Evolutionary conservation across 2,888 invertebrate genomes (phyloP).

Genomic region (Apamea monoglypha): DNA sequence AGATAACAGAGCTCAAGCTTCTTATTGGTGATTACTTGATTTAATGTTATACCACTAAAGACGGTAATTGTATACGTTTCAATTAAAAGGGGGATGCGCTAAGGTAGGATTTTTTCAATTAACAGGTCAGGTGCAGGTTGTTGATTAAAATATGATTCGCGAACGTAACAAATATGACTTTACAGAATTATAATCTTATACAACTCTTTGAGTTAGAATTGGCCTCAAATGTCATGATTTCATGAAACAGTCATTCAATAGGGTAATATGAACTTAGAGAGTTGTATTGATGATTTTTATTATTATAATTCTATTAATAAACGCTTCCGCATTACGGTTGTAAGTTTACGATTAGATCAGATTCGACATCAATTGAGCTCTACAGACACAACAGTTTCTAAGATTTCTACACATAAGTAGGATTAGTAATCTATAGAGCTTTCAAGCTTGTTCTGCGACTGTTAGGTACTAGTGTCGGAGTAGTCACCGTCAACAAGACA

Average conservation of each 20-base stretch:
- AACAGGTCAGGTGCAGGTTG: too few species aligned
- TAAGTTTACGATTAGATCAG: background rate
- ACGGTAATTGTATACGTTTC: background rate
- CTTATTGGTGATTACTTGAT: background rate
- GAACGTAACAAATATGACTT: too few species aligned
- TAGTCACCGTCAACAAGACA: slow-evolving; percentile 4
- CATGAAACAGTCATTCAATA: too few species aligned
- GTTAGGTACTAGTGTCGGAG: background rate
- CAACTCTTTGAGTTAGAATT: too few species aligned
- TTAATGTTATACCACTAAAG: too few species aligned
- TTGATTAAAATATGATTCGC: too few species aligned
- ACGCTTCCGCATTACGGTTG: background rate
- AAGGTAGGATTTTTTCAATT: too few species aligned
- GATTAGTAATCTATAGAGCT: background rate
- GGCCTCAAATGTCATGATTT: too few species aligned
- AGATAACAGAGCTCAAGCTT: background rate
- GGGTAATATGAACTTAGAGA: too few species aligned
- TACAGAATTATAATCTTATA: too few species aligned
- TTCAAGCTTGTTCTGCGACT: background rate
- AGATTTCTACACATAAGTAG: background rate
- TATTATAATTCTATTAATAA: too few species aligned
- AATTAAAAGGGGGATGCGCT: background rate
- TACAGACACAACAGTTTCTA: background rate
- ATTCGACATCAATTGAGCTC: background rate
- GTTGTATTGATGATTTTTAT: too few species aligned